Evolutionary conservation across 1,140 invertebrate species (phyloP).

Genomic region (Drosophila punjabiensis): DNA sequence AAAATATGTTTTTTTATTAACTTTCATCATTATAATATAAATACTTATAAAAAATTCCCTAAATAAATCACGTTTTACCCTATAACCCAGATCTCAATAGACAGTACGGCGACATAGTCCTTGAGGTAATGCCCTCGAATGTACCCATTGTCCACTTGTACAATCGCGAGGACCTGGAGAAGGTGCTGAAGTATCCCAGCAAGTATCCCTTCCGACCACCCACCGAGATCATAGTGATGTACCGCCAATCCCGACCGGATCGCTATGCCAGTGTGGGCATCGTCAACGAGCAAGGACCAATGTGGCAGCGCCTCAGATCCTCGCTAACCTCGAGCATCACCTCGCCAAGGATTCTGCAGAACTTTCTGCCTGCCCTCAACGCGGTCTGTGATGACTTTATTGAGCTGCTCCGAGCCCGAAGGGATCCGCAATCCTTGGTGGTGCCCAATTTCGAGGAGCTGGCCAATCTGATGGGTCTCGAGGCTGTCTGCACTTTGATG

Average conservation of each 20-base stretch:
- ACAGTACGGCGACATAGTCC: conserved; percentile 91
- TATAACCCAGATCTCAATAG: conserved; percentile 87
- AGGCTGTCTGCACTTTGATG: conserved; percentile 92
- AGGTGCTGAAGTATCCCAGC: conserved; percentile 89
- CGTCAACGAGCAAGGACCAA: conserved; percentile 93
- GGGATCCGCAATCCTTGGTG: conserved; percentile 85
- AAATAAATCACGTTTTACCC: neutral
- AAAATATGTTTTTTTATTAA: no score
- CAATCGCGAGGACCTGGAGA: conserved; percentile 91
- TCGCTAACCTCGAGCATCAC: conserved; percentile 92
- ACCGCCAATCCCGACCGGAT: conserved; percentile 90
- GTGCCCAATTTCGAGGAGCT: conserved; percentile 90
- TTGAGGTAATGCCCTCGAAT: conserved; percentile 92
- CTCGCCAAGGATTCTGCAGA: conserved; percentile 90
- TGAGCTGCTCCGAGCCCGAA: conserved; percentile 87
- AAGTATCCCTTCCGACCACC: conserved; percentile 93
- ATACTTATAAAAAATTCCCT: neutral
- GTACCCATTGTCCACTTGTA: conserved; percentile 91
- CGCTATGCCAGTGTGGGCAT: conserved; percentile 92
- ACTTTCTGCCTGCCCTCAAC: conserved; percentile 92
- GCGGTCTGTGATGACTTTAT: conserved; percentile 93
- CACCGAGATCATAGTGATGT: conserved; percentile 92
- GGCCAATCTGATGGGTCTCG: conserved; percentile 91
- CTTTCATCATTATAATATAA: neutral
- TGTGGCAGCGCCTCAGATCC: conserved; percentile 91